Evolutionary conservation across 2,113 vertebrate genomes (phyloP), one percentile per base, ranked within the genome.

Genomic region (Turnix velox): DNA sequence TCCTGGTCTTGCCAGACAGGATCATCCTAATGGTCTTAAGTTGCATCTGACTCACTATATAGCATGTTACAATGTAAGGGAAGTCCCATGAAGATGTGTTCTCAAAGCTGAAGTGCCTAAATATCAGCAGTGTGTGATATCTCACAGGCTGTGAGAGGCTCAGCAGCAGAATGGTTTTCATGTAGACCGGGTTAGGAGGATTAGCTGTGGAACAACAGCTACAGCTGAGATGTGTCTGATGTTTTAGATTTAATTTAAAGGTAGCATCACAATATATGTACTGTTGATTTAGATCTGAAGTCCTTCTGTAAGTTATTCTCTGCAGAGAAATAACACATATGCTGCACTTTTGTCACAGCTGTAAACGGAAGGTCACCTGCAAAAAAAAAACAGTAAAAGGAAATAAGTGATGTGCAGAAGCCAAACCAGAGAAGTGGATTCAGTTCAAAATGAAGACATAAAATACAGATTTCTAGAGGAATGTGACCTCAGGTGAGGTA

Each of bases 361-460:
- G 3, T 14, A 35, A 90, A 73, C 71, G 10, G 24, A 8, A 90
- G n/a, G 30, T 69, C 24, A 73, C 24, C 31, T 46, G 27, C 31
- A 63, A 92, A 68, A 90, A 63, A 92, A 68, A 90, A 77, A 31
- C 0, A 51, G 55, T 49, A 77, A 74, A 76, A 67, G 69, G 0
- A 77, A 71, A 78, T 25, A 40, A 14, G 10, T 81, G 61, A 52
- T 55, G 65, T 61, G 7, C 61, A 84, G 45, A 65, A 89, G 11
- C 5, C 52, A 79, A 23, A 62, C 31, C 16, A 73, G 35, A 88
- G 12, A 5, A 89, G 7, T 52, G 8, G 37, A 76, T 58, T 73
- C 51, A 74, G 33, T 88, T 87, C 27, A 35, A 87, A 87, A 95
- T 84, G 22, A 93, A 93, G 84, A 93, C 43, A 84, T 77, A 35